A percentile compares a stretch with the other conserved stretches of the same genome.
phyloP scores from a whole-genome alignment of 2,113 vertebrate species.

The Nesogale talazaci region DNA sequence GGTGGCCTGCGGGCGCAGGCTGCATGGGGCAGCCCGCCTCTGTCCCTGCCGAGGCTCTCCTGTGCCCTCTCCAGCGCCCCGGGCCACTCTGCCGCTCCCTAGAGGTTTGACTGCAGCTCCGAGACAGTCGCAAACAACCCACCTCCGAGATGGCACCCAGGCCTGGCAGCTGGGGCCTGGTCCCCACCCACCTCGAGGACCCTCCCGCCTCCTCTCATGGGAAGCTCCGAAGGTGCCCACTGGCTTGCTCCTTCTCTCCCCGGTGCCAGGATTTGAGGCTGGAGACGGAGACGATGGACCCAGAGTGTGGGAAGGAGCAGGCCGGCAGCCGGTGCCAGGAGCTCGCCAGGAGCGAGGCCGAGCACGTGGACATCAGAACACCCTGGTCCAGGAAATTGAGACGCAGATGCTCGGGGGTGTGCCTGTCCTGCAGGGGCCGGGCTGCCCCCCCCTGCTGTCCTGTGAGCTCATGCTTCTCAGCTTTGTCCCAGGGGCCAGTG shows the following conservation, averaged over 20 bases:
- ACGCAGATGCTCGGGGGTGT: slow-evolving; percentile 54
- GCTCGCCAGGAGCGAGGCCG: fast-evolving
- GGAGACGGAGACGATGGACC: fast-evolving
- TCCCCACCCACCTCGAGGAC: background rate
- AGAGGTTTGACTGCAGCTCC: background rate
- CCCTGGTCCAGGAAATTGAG: slow-evolving; percentile 32
- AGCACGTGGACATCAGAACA: background rate
- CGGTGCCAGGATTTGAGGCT: background rate
- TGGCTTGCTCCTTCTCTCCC: fast-evolving
- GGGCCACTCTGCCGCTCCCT: fast-evolving
- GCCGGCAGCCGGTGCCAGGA: background rate
- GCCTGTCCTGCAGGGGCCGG: background rate
- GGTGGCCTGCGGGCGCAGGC: background rate
- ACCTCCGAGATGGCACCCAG: fast-evolving
- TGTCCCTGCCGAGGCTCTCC: background rate
- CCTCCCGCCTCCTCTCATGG: background rate
- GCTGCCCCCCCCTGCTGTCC: too few relatives aligned
- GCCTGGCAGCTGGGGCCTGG: background rate
- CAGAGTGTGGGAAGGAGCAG: fast-evolving
- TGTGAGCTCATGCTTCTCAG: fast-evolving
- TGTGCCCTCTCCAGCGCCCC: background rate
- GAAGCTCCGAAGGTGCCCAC: fast-evolving
- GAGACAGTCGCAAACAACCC: fast-evolving
- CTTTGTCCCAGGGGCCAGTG: fast-evolving
- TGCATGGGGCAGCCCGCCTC: background rate